A percentile compares a stretch with the other conserved stretches of the same genome.
Evolutionary conservation across 2,113 vertebrate genomes (phyloP).

Genomic region (Equus quagga): DNA sequence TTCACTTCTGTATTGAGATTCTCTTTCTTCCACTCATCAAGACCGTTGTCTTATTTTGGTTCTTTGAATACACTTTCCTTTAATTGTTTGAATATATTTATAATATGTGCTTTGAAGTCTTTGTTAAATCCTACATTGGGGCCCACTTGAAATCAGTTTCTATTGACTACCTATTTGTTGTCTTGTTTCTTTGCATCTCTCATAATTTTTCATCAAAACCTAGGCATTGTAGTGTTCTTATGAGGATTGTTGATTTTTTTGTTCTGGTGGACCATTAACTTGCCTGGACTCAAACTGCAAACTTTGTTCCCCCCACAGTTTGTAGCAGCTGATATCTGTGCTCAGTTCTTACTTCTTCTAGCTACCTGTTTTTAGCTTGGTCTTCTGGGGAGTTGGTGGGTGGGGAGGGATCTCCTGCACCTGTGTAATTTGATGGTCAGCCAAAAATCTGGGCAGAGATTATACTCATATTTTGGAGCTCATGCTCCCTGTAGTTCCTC

Average conservation of each 20-base stretch:
- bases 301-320: not conserved
- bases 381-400: not conserved
- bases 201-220: slow-evolving; percentile 32
- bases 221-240: not conserved
- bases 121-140: slow-evolving; percentile 31
- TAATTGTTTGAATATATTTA: slow-evolving; percentile 10
- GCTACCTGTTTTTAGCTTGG: not conserved
- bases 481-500: not conserved
- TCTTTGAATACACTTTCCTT: not conserved
- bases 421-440: slow-evolving; percentile 17
- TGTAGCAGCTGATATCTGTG: not conserved
- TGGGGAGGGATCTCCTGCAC: not conserved
- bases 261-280: not conserved
- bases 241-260: not conserved
- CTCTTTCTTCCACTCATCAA: not conserved
- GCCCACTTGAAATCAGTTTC: not conserved
- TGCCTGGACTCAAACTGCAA: not conserved
- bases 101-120: not conserved
- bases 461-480: slow-evolving; percentile 39
- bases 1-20: not conserved
- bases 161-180: not conserved
- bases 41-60: not conserved
- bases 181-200: not conserved
- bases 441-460: slow-evolving; percentile 36
- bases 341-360: not conserved